Conservation (phyloP, 2,888 invertebrate genomes). For the Stegophylla sp. region DNA sequence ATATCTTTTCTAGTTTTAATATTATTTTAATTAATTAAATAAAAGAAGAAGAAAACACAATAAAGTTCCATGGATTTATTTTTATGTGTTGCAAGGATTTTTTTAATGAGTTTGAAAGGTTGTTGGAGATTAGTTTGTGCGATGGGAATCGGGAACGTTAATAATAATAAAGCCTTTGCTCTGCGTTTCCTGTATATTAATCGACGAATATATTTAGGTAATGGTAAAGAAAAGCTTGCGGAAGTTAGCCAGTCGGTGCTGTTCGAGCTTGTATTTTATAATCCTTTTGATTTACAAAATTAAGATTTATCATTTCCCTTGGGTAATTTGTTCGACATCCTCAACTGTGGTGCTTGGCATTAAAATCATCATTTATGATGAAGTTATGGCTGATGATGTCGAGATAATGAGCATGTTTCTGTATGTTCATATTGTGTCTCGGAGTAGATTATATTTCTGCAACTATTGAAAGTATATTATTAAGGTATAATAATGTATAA, state of each 20-base stretch:
- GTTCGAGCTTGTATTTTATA: neutral
- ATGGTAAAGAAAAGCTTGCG: too few species aligned
- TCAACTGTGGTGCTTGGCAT: neutral
- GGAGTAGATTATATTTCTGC: neutral
- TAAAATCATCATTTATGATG: neutral
- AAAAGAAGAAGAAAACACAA: too few species aligned
- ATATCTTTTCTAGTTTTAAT: too few species aligned
- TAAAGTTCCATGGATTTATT: too few species aligned
- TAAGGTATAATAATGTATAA: neutral
- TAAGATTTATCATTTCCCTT: neutral
- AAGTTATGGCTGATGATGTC: neutral
- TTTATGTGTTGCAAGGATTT: too few species aligned
- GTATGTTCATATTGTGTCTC: conserved; percentile 7
- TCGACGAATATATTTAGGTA: too few species aligned
- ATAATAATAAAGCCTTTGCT: too few species aligned
- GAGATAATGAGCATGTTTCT: neutral
- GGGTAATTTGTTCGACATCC: neutral
- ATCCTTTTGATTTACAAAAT: neutral
- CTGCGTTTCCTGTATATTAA: too few species aligned
- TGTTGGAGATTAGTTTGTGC: too few species aligned
- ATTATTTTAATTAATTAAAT: too few species aligned
- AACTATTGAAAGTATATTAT: neutral
- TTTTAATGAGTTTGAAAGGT: too few species aligned
- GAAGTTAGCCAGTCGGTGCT: conserved; percentile 4
- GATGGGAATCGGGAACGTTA: too few species aligned